A percentile compares a stretch with the other conserved stretches of the same genome.
These are phyloP conservation scores for Stichopus chloronotus DNA, from an alignment of 35 echinoderm and acorn worm species.

Conservation along the genomic window DNA sequence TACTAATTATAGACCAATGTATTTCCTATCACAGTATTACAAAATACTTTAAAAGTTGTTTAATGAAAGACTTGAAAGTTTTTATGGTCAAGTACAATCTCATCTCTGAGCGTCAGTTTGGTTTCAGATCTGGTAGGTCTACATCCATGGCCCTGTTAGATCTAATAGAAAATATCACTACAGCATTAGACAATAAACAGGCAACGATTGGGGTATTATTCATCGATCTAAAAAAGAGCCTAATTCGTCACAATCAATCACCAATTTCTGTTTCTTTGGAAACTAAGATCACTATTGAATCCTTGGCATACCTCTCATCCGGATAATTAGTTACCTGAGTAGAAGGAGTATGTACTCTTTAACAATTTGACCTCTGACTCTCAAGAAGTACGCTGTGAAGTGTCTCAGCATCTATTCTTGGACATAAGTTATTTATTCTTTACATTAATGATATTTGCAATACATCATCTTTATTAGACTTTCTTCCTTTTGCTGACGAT, in stretches of 20 bases:
- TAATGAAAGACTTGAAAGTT: no score
- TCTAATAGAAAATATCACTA: background rate
- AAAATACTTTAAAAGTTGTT: no score
- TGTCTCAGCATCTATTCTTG: no score
- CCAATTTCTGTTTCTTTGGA: background rate
- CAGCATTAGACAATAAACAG: slow-evolving; percentile 8
- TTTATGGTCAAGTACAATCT: slow-evolving; percentile 7
- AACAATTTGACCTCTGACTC: background rate
- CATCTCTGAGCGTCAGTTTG: background rate
- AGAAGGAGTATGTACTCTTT: slow-evolving; percentile 18
- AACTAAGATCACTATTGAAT: slow-evolving; percentile 48
- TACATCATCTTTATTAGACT: no score
- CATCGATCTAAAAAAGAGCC: slow-evolving; percentile 40
- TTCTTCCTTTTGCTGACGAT: no score
- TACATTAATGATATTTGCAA: no score
- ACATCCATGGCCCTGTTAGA: slow-evolving; percentile 6
- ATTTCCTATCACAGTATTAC: no score
- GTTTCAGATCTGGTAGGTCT: background rate
- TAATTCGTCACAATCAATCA: slow-evolving; percentile 36
- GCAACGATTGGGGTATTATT: slow-evolving; percentile 37
- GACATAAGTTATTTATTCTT: no score
- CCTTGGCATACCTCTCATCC: background rate
- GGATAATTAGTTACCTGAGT: slow-evolving; percentile 10
- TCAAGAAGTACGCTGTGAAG: no score
- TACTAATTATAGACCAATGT: no score